Evolutionary conservation across 2,888 invertebrate genomes (phyloP).

Genomic region (Pecten maximus): DNA sequence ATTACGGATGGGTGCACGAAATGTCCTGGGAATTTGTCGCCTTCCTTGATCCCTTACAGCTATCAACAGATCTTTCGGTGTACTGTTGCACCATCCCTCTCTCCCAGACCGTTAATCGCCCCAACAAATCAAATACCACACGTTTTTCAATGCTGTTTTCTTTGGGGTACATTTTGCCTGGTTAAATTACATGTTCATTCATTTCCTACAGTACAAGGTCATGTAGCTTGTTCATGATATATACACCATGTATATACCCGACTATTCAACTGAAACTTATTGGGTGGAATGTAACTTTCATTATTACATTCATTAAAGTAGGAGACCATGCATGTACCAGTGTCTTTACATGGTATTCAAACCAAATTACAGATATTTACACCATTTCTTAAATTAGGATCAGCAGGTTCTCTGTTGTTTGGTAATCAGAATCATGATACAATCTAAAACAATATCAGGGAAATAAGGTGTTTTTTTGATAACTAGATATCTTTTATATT

Average conservation of each 20-base stretch:
- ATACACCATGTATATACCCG: not conserved
- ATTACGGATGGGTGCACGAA: conserved; percentile 30
- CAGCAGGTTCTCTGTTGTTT: not conserved
- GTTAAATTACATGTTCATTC: not conserved
- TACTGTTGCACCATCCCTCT: not conserved
- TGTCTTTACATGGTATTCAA: not conserved
- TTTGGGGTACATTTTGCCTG: not conserved
- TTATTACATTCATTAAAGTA: not conserved
- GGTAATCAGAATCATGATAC: not conserved
- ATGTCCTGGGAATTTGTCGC: conserved; percentile 2
- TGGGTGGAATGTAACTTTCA: not conserved
- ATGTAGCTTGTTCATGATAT: not conserved
- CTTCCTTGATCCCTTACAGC: not conserved
- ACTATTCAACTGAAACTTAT: not conserved
- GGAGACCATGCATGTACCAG: not conserved
- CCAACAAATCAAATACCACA: not conserved
- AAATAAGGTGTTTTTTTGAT: too few relatives aligned
- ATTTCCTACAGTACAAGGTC: not conserved
- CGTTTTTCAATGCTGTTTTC: not conserved
- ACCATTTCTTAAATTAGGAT: too few relatives aligned
- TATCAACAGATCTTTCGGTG: not conserved
- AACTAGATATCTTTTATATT: too few relatives aligned
- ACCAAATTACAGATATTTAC: not conserved
- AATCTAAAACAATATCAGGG: too few relatives aligned
- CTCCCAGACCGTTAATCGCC: conserved; percentile 24